A percentile compares a stretch with the other conserved stretches of the same genome.
These are phyloP conservation scores for Acanthosepion esculentum DNA, from an alignment of 2,888 invertebrate species.

Conservation along the genomic window DNA sequence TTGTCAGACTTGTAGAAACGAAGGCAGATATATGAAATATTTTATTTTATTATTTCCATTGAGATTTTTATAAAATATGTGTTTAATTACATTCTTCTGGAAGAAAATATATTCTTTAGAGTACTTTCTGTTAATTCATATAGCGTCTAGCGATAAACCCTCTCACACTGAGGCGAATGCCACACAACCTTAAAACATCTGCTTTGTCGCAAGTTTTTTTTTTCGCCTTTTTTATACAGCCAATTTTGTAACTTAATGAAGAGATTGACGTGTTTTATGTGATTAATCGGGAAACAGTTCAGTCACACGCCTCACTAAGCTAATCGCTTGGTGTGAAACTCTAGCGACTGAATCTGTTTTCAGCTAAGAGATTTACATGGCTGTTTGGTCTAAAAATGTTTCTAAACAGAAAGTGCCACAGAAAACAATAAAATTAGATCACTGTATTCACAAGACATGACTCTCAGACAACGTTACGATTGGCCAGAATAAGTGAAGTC, in stretches of 20 bases:
- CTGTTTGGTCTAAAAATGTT: not conserved
- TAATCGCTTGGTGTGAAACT: not conserved
- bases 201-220: too few species aligned
- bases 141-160: too few species aligned
- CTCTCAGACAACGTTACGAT: not conserved
- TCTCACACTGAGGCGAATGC: too few species aligned
- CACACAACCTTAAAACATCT: too few species aligned
- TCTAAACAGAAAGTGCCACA: not conserved
- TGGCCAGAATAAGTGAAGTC: not conserved
- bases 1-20: too few species aligned
- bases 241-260: not conserved
- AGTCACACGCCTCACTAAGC: not conserved
- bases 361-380: not conserved
- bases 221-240: too few species aligned
- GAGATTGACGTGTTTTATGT: not conserved
- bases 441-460: not conserved
- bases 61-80: too few species aligned
- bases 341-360: not conserved
- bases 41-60: too few species aligned
- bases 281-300: not conserved
- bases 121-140: too few species aligned
- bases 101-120: too few species aligned
- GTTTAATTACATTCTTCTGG: too few species aligned
- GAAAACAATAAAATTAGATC: not conserved
- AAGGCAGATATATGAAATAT: too few species aligned